Conservation (phyloP, 2,888 invertebrate species). For the Drosophila nigricruria region DNA sequence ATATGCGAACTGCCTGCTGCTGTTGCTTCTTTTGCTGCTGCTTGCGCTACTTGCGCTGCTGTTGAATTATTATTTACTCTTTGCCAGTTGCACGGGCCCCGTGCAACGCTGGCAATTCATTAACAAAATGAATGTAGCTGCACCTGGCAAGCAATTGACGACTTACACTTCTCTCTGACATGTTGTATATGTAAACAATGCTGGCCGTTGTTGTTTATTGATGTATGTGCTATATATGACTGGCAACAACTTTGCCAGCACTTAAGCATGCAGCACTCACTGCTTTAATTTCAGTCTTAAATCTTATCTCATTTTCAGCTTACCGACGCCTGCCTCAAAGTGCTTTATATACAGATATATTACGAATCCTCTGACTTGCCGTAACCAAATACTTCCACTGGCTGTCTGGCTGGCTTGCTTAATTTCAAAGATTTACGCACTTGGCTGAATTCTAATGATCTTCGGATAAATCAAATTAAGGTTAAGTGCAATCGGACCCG, state of each 20-base stretch:
- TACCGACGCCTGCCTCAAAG: not conserved
- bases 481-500: not conserved
- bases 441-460: slow-evolving; percentile 16
- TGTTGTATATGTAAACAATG: slow-evolving; percentile 60
- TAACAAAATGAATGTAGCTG: slow-evolving; percentile 72
- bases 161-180: slow-evolving; percentile 39
- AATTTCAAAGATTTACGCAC: slow-evolving; percentile 16
- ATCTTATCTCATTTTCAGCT: slow-evolving; percentile 4
- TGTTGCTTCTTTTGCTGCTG: slow-evolving; percentile 9
- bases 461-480: slow-evolving; percentile 8
- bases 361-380: slow-evolving; percentile 1
- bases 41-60: slow-evolving; percentile 18
- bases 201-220: slow-evolving; percentile 54
- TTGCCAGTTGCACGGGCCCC: slow-evolving; percentile 33
- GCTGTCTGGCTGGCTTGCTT: not conserved
- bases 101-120: slow-evolving; percentile 63
- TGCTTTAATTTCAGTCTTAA: slow-evolving; percentile 14
- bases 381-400: slow-evolving; percentile 15
- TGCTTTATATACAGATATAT: not conserved
- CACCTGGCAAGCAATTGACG: slow-evolving; percentile 57
- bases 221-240: slow-evolving; percentile 36
- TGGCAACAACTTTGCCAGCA: slow-evolving; percentile 8
- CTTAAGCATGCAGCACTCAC: slow-evolving; percentile 5
- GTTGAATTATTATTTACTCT: slow-evolving; percentile 56
- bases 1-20: slow-evolving; percentile 44